Conservation (phyloP, 1,140 invertebrate species). For the Drosophila asahinai region DNA sequence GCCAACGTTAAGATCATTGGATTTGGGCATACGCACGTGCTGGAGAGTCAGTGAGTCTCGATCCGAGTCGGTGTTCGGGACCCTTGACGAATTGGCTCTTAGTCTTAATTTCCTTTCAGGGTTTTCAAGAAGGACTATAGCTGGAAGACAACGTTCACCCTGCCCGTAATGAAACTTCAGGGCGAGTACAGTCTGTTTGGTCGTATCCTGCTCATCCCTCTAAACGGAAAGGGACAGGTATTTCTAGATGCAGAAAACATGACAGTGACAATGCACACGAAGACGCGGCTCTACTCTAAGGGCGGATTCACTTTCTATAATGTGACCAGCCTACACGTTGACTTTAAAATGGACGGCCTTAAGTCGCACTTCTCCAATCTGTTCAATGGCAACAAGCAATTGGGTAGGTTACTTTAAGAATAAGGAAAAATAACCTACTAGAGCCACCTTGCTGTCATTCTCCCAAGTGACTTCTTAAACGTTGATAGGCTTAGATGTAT, state of each 20-base stretch:
- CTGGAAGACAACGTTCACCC: slow-evolving; percentile 88
- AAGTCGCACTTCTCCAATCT: slow-evolving; percentile 80
- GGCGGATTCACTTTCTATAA: slow-evolving; percentile 88
- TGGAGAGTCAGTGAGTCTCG: slow-evolving; percentile 87
- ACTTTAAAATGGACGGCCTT: slow-evolving; percentile 80
- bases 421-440: no score
- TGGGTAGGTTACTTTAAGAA: slow-evolving; percentile 52
- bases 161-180: slow-evolving; percentile 89
- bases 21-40: slow-evolving; percentile 88
- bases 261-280: slow-evolving; percentile 87
- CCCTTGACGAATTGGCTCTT: background rate
- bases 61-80: no score
- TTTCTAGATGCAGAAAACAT: slow-evolving; percentile 88
- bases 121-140: slow-evolving; percentile 88
- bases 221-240: slow-evolving; percentile 89
- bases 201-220: slow-evolving; percentile 89
- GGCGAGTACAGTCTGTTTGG: slow-evolving; percentile 89
- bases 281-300: slow-evolving; percentile 87
- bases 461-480: no score
- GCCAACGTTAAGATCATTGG: slow-evolving; percentile 88
- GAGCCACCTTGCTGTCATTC: no score
- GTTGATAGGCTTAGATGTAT: no score
- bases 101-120: slow-evolving; percentile 64
- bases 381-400: slow-evolving; percentile 81
- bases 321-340: slow-evolving; percentile 85